Evolutionary conservation across 2,888 invertebrate species (phyloP), one percentile per base, ranked within the genome.

Genomic region (Thymelicus acteon): DNA sequence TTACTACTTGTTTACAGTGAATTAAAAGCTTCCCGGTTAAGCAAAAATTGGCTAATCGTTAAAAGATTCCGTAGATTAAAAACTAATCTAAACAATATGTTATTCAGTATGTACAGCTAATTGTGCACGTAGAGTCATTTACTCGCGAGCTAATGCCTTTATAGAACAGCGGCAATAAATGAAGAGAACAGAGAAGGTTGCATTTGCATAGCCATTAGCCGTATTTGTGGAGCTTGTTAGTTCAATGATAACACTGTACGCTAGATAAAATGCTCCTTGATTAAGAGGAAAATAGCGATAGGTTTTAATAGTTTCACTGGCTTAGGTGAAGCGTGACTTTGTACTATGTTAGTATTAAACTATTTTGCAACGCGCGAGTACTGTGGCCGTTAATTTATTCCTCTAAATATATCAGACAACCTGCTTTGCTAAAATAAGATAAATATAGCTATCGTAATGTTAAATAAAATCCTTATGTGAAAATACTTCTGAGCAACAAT

Each of bases 151-250:
- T 64, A 63, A 47, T 39, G 73, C 77, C 63, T 49, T 63, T 63
- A 80, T 77, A 81, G 77, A 79, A 75, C 78, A 54, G 61, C 58
- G 44, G 80, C 81, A 77, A 80, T 80, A 79, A 63, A 63, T 63
- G 63, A 63, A 52, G 62, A 62, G 63, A 15, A 63, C 52, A 63
- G 63, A 49, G 62, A 81, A 77, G 78, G 76, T 73, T 76, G 75
- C 78, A 82, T 82, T 82, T 82, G 82, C 82, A 80, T 81, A 78
- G 77, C 79, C 82, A 82, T 82, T 82, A 81, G 70, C 65, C 7
- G 31, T 54, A 39, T 60, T 80, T 69, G 62, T 52, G 10, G 63
- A 63, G 62, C 63, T 63, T 63, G 63, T 63, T 63, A 39, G 63
- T 63, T 49, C 63, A 48, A n/a, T 49, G 63, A 63, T 63, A 63